Evolutionary conservation across 1,140 invertebrate genomes (phyloP).

Genomic region (Macrocentrus cingulum): DNA sequence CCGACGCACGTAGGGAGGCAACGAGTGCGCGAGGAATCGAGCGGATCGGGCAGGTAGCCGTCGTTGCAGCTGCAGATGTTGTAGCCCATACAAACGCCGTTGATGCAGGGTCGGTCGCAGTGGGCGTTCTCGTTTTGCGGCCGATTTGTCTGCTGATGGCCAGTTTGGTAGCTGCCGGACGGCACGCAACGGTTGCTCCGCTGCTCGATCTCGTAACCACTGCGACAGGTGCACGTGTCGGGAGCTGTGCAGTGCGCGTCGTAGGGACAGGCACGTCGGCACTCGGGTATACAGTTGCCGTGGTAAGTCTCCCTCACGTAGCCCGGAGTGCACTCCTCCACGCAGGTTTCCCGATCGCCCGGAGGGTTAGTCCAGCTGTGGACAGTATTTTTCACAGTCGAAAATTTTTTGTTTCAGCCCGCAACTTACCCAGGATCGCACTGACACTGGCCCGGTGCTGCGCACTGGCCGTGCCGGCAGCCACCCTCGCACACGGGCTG

Average conservation of each 20-base stretch:
- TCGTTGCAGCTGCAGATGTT: constrained; percentile 56
- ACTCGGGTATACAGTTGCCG: constrained; percentile 26
- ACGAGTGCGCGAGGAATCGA: constrained; percentile 36
- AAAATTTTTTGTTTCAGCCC: neutral
- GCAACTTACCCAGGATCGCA: constrained; percentile 45
- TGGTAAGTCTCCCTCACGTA: constrained; percentile 19
- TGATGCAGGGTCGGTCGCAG: constrained; percentile 47
- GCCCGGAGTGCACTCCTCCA: constrained; percentile 36
- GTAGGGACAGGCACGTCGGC: constrained; percentile 19
- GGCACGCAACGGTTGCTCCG: constrained; percentile 27
- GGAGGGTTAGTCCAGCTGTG: constrained; percentile 44
- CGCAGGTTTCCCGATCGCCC: constrained; percentile 40
- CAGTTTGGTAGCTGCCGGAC: neutral
- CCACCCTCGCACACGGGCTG: constrained; percentile 47
- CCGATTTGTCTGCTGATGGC: neutral
- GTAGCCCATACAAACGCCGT: constrained; percentile 53
- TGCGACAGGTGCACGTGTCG: constrained; percentile 55
- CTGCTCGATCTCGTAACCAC: constrained; percentile 31
- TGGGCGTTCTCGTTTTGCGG: neutral
- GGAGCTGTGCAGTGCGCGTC: constrained; percentile 33
- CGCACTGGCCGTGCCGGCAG: constrained; percentile 48
- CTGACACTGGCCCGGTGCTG: constrained; percentile 45
- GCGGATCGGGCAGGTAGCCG: constrained; percentile 47
- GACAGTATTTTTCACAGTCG: neutral
- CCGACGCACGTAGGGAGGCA: constrained; percentile 59